These are phyloP conservation scores for Eupeodes latifasciatus DNA, from an alignment of 2,888 invertebrate species.

Conservation along the genomic window DNA sequence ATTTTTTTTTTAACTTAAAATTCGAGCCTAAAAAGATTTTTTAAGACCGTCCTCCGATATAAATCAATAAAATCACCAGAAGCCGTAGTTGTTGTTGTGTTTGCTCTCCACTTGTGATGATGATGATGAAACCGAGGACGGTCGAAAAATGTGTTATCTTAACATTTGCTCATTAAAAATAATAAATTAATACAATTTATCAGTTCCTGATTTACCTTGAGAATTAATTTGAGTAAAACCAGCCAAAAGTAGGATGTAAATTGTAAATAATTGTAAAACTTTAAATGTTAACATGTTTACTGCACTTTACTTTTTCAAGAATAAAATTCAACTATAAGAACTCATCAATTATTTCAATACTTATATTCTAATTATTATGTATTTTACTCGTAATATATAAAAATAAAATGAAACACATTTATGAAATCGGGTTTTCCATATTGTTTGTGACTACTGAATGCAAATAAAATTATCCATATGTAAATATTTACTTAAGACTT, in stretches of 20 bases:
- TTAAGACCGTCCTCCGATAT: conserved; percentile 4
- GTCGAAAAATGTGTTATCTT: neutral
- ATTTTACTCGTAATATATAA: neutral
- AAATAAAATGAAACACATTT: neutral
- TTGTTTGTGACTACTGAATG: neutral
- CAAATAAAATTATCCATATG: neutral
- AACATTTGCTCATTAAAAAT: conserved; percentile 7
- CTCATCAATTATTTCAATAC: neutral
- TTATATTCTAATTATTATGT: neutral
- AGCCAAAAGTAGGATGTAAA: neutral
- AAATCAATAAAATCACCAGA: neutral
- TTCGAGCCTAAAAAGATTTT: neutral
- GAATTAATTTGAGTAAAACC: neutral
- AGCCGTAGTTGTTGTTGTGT: neutral
- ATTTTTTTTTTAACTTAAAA: neutral
- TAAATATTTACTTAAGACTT: too few species aligned
- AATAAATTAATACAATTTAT: neutral
- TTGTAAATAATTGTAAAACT: neutral
- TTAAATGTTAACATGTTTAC: neutral
- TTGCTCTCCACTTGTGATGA: neutral
- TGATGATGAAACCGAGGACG: neutral
- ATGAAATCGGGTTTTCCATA: neutral
- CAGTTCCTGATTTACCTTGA: neutral
- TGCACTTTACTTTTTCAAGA: neutral
- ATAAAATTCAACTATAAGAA: neutral